Evolutionary conservation across 37 sponge, comb jelly and placozoan species (phyloP).

Genomic region (Aphrocallistes beatrix): DNA sequence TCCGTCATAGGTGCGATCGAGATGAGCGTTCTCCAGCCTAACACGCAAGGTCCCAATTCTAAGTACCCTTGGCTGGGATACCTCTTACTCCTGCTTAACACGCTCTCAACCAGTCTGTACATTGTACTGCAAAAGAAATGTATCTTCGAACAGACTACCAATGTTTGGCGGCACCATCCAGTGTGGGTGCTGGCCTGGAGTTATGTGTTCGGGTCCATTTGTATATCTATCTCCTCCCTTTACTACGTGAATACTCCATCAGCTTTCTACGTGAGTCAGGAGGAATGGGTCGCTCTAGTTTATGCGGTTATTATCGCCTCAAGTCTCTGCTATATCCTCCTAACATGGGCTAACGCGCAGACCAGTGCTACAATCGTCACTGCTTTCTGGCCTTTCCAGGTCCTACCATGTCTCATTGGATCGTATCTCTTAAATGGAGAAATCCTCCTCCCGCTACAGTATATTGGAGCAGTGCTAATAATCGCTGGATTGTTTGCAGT

Average conservation of each 20-base stretch:
- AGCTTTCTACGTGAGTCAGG: neutral
- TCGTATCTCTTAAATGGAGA: conserved; percentile 44
- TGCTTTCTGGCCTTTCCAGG: conserved; percentile 87
- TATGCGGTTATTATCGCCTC: conserved; percentile 69
- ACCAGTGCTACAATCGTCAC: conserved; percentile 52
- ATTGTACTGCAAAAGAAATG: conserved; percentile 51
- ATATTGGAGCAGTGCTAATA: conserved; percentile 50
- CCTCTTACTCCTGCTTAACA: neutral
- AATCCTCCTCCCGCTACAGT: conserved; percentile 40
- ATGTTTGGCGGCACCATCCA: conserved; percentile 42
- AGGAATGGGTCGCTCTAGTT: conserved; percentile 51
- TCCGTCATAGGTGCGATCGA: conserved; percentile 14
- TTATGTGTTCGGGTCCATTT: conserved; percentile 59
- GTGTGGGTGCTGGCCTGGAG: conserved; percentile 49
- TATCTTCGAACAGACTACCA: conserved; percentile 34
- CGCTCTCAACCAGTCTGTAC: neutral
- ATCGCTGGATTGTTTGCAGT: conserved; percentile 53
- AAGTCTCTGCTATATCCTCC: conserved; percentile 64
- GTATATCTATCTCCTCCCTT: conserved; percentile 42
- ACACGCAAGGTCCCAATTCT: neutral
- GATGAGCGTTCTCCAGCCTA: neutral
- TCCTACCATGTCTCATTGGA: conserved; percentile 28
- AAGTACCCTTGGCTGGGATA: neutral
- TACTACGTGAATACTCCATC: conserved; percentile 26
- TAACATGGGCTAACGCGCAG: conserved; percentile 65